Evolutionary conservation across 2,113 vertebrate genomes (phyloP).

Genomic region (Plestiodon gilberti): DNA sequence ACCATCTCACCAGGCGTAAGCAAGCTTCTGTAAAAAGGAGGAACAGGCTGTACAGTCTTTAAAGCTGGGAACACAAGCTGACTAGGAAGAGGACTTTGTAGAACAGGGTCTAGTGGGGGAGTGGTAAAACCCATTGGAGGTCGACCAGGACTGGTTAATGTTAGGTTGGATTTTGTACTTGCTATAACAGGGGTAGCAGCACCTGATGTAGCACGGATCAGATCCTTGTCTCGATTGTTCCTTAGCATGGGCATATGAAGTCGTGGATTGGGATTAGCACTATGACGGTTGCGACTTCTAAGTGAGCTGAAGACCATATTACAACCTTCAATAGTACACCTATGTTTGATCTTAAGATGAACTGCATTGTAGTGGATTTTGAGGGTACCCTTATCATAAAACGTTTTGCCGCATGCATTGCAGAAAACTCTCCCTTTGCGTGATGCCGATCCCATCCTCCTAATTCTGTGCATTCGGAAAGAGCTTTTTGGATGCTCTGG

Average conservation of each 20-base stretch:
- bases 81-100: conserved; percentile 92
- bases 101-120: conserved; percentile 91
- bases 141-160: conserved; percentile 94
- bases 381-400: conserved; percentile 98
- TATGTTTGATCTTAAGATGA: conserved; percentile 98
- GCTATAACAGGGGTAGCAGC: conserved; percentile 95
- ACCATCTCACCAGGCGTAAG: conserved; percentile 93
- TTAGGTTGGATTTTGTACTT: conserved; percentile 90
- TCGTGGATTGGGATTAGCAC: conserved; percentile 97
- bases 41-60: conserved; percentile 97
- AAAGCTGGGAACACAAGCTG: conserved; percentile 93
- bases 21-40: conserved; percentile 97
- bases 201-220: conserved; percentile 91
- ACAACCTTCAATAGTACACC: conserved; percentile 98
- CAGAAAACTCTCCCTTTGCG: conserved; percentile 98
- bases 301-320: conserved; percentile 99
- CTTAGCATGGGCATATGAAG: conserved; percentile 99
- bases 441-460: conserved; percentile 94
- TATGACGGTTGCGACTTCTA: conserved; percentile 97
- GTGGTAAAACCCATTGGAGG: conserved; percentile 95
- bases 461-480: conserved; percentile 97
- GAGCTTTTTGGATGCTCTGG: conserved; percentile 93
- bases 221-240: conserved; percentile 98
- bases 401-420: conserved; percentile 98
- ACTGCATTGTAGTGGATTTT: conserved; percentile 99